Conservation (phyloP, 2,113 vertebrate species). For the Calyptommatus sinebrachiatus region DNA sequence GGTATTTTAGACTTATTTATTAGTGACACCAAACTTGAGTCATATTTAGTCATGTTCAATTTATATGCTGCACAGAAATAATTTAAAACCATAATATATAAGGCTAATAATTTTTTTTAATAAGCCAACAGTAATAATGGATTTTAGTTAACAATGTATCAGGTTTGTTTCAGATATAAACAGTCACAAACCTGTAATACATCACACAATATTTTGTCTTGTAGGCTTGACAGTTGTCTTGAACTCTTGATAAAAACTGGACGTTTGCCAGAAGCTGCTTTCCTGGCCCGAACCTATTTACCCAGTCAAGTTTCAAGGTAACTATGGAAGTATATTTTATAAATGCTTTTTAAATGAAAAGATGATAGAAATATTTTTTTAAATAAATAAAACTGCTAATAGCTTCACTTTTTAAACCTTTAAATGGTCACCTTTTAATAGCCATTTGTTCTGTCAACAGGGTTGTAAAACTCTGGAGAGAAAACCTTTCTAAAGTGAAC, state of each 20-base stretch:
- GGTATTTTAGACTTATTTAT: neutral
- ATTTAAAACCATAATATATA: neutral
- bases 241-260: constrained; percentile 95
- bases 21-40: no score
- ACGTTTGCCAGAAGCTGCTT: constrained; percentile 94
- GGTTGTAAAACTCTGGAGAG: constrained; percentile 95
- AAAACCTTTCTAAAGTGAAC: constrained; percentile 91
- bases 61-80: neutral
- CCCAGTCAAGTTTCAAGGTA: constrained; percentile 97
- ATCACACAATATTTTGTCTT: neutral
- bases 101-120: no score
- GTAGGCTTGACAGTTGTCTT: constrained; percentile 91
- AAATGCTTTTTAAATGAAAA: neutral
- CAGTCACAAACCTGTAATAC: no score
- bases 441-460: constrained; percentile 53
- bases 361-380: no score
- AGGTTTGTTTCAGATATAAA: neutral
- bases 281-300: constrained; percentile 93
- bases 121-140: no score
- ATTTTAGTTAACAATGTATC: no score
- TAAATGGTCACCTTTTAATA: neutral
- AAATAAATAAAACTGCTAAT: no score
- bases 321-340: neutral
- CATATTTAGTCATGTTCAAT: no score
- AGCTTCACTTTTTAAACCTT: no score